Evolutionary conservation across 2,113 vertebrate species (phyloP).

Genomic region (Mellivora capensis): DNA sequence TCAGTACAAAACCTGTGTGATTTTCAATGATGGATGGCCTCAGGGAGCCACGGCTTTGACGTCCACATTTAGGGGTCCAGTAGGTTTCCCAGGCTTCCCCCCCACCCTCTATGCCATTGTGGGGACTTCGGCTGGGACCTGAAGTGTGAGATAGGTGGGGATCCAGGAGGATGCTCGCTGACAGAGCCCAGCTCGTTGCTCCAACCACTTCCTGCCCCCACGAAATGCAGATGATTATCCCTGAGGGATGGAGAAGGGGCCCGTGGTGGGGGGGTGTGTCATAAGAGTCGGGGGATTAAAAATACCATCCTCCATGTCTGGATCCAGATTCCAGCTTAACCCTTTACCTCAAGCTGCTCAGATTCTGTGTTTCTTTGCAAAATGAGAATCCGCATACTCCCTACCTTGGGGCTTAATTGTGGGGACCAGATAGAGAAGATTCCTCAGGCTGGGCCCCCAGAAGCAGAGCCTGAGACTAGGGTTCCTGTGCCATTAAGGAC

Average conservation of each 20-base stretch:
- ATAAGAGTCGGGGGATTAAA: neutral
- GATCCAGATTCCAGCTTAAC: neutral
- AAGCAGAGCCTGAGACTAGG: neutral
- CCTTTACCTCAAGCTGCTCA: too few species aligned
- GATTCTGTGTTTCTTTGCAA: neutral
- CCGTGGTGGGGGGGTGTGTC: neutral
- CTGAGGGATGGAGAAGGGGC: neutral
- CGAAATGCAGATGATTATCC: neutral
- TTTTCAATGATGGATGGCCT: neutral
- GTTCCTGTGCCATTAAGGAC: too few species aligned
- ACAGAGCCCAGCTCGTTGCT: neutral
- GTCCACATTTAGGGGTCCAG: neutral
- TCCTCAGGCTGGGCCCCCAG: accelerated
- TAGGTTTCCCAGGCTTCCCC: too few species aligned
- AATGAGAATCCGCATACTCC: neutral
- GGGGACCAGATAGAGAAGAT: neutral
- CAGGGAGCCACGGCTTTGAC: neutral
- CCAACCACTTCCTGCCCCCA: neutral
- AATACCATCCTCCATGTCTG: neutral
- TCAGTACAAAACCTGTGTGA: neutral
- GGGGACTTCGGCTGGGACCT: neutral
- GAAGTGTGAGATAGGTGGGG: neutral
- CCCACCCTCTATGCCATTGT: too few species aligned
- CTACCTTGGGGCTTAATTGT: accelerated
- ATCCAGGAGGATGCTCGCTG: neutral